Conservation (phyloP, 2,113 vertebrate species). For the Pontoporia blainvillei region DNA sequence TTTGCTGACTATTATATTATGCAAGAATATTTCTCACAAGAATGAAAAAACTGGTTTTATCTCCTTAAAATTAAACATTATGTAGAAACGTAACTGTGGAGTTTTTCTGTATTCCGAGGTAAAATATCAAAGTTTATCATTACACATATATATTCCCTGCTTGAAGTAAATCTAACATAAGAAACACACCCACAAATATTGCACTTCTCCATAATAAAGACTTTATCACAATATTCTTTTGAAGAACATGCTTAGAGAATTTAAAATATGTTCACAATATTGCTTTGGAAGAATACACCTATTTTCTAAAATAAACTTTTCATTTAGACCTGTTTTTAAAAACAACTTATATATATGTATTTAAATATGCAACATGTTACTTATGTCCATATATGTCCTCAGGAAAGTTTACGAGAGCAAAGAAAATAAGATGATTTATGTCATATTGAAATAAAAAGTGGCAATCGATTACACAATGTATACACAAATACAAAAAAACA, state of each 20-base stretch:
- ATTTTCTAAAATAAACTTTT: neutral
- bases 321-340: slow-evolving; percentile 15
- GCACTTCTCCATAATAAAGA: neutral
- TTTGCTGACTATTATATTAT: neutral
- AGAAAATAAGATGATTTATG: slow-evolving; percentile 14
- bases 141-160: neutral
- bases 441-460: slow-evolving; percentile 49
- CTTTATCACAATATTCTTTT: neutral
- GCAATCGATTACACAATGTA: neutral
- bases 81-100: neutral
- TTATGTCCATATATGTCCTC: slow-evolving; percentile 10
- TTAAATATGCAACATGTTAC: neutral
- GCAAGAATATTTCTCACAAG: neutral
- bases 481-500: slow-evolving; percentile 40
- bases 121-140: neutral
- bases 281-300: neutral
- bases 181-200: neutral
- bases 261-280: neutral
- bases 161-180: slow-evolving; percentile 7
- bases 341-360: neutral
- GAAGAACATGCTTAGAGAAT: neutral
- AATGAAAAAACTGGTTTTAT: neutral
- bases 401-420: slow-evolving; percentile 43
- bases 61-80: slow-evolving; percentile 22
- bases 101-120: neutral